Base-by-base conservation (phyloP, 2,113 vertebrate genomes). In the Halichoerus grypus region DNA sequence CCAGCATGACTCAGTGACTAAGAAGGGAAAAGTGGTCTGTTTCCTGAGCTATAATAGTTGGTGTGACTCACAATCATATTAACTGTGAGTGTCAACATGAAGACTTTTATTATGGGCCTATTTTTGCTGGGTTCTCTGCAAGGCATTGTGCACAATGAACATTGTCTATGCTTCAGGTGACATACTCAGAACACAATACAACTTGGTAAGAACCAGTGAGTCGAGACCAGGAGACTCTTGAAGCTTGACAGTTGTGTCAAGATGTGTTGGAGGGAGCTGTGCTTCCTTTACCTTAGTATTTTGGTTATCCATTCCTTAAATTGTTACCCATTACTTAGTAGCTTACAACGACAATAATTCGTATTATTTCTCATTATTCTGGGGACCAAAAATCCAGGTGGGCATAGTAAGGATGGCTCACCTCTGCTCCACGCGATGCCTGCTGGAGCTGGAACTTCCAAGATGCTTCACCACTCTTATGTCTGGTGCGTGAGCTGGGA, bases 31-130 rank as follows among this genome's bases (percentile, higher is more conserved):
- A 80, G 26, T 42, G 51, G 31, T 71, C 46, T 76, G 22, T 86
- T 84, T 76, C 87, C 71, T 72, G 76, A 55, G 19, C 36, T 55
- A 3, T 81, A 76, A 81, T 57, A 76, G 36, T 84, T 87, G 59
- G 36, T 84, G 80, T 97, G 92, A 97, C 95, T 98, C 96, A 95
- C 57, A 69, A 42, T 76, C 55, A 13, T 72, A 53, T 94, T 74
- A 93, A 83, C 87, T 33, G 19, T 22, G 81, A 95, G 31, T 92
- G 83, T 83, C 67, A 92, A 42, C 46, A 3, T 13, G 39, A 94
- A 97, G 57, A 69, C 92, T 42, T 97, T 95, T 67, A 96, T 96
- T 96, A 96, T 88, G 83, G 88, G 67, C 67, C 67, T 97, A 92
- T 90, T 97, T 96, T 96, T 90, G 61, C 88, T n/a, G 82, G 57